Evolutionary conservation across 2,113 vertebrate genomes (phyloP), one percentile per base, ranked within the genome.

Genomic region (Actinemys pallida): DNA sequence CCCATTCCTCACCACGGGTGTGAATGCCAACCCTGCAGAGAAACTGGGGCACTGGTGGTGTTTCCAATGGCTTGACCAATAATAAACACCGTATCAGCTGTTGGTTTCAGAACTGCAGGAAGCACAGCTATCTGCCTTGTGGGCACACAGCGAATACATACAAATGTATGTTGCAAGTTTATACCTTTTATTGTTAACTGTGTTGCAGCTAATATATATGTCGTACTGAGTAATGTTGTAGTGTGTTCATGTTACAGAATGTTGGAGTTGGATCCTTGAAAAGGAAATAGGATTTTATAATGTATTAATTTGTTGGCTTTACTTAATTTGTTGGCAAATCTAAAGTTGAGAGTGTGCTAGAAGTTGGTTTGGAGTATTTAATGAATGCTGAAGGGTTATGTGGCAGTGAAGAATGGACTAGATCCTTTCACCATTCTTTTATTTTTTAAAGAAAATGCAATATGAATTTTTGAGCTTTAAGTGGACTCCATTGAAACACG

Each of bases 21-120:
- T 81, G 19, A n/a, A 94, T 52, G 69, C 69, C 69, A 39, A 39
- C n/a, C 69, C 8, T 22, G 69, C 35, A 22, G 69, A 82, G 93
- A 94, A 84, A n/a, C 90, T 89, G 56, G 59, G 85, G 83, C 0
- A 0, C 75, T 82, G 81, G 83, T 65, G 76, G 31, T 87, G 57
- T 95, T 92, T 88, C 65, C 1, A 0, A 9, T 9, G 84, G 54
- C 79, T 93, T 92, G 87, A 78, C 86, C 69, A 56, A 39, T 90
- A 88, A 72, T 78, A 35, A 52, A 81, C n/a, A 85, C 92, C 72
- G 87, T 89, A 84, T 83, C 72, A 78, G 1, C 52, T 84, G 89
- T 85, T 88, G 56, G 62, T 92, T 56, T 94, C 95, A 87, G 90
- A 87, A 81, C 3, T 86, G 84, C 52, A 92, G 90, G 83, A 80